Evolutionary conservation across 1,140 invertebrate genomes (phyloP).

Genomic region (Drosophila melanogaster): DNA sequence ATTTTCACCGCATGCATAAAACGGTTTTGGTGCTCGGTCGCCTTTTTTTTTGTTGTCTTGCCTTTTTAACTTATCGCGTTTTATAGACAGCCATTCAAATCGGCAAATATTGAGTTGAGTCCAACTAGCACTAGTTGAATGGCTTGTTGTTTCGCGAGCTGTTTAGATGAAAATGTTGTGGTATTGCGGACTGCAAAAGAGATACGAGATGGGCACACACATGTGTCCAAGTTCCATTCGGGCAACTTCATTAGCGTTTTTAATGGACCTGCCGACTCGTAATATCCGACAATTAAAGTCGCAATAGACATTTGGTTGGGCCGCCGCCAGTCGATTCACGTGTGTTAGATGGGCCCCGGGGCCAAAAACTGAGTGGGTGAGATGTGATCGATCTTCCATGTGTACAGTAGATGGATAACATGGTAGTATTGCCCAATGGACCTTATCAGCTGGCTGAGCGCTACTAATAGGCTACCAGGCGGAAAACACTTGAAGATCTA

Average conservation of each 20-base stretch:
- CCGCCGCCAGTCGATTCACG: conserved; percentile 1
- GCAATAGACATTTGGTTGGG: conserved; percentile 36
- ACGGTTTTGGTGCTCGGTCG: conserved; percentile 44
- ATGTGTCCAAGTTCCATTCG: conserved; percentile 60
- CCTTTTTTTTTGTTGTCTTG: background rate
- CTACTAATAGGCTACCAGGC: conserved; percentile 47
- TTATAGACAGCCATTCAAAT: conserved; percentile 64
- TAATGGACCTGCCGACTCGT: conserved; percentile 78
- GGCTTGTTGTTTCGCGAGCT: conserved; percentile 65
- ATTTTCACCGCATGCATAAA: conserved; percentile 78
- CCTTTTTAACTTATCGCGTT: conserved; percentile 35
- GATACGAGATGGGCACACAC: conserved; percentile 2
- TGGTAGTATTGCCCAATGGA: conserved; percentile 13
- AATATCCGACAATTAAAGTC: conserved; percentile 74
- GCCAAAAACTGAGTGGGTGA: conserved; percentile 36
- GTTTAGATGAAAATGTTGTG: conserved; percentile 77
- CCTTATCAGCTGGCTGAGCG: conserved; percentile 76
- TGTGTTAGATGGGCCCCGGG: conserved; percentile 27
- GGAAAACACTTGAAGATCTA: conserved; percentile 64
- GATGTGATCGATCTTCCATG: conserved; percentile 26
- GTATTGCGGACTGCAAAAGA: conserved; percentile 42
- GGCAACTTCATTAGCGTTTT: conserved; percentile 81
- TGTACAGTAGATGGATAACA: background rate
- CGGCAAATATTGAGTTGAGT: conserved; percentile 61
- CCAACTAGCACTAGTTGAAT: conserved; percentile 43